Evolutionary conservation across 2,797 vertebrate species (phyloP), one percentile per base, ranked within the genome.

Genomic region (Oceanodroma leucorhoa): DNA sequence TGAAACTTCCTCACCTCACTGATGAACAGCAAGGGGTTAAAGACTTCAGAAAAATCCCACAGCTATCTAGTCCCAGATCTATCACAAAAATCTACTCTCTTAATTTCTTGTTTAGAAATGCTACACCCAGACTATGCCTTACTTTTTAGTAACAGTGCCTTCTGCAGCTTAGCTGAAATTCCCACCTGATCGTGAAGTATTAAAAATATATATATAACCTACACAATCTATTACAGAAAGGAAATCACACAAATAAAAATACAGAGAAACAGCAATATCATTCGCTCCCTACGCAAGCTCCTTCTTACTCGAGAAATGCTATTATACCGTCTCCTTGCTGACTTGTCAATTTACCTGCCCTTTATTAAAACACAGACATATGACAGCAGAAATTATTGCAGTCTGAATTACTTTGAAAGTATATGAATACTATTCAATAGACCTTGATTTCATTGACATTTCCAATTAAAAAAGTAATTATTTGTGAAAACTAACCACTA

Each of bases 341-440:
- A 93, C 72, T 93, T 93, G 76, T 90, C 89, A 83, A 26, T 95
- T 93, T 95, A 93, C 75, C 80, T 92, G 76, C 30, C 57, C 41
- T 94, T 91, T 84, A 93, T 94, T 91, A 95, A 94, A 96, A 94
- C 79, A 87, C 22, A 90, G 91, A 89, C 20, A 30, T 21, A 80
- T 61, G 89, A 93, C 92, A 95, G 67, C 32, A 93, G 67, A 92
- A 93, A 95, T 89, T 73, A 91, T 9, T 88, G 62, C 46, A 69
- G 51, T 61, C 61, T 92, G 75, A 92, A 77, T 92, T 90, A 90
- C 51, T 71, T 90, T 83, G 70, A n/a, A 78, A 69, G 27, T 93
- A n/a, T 61, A 41, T 36, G 62, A 94, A 84, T 62, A 46, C 40
- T 82, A 38, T 46, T 90, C 48, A 89, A n/a, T 23, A 80, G 70